Evolutionary conservation across 1,140 invertebrate species (phyloP).

Genomic region (Bradysia coprophila): DNA sequence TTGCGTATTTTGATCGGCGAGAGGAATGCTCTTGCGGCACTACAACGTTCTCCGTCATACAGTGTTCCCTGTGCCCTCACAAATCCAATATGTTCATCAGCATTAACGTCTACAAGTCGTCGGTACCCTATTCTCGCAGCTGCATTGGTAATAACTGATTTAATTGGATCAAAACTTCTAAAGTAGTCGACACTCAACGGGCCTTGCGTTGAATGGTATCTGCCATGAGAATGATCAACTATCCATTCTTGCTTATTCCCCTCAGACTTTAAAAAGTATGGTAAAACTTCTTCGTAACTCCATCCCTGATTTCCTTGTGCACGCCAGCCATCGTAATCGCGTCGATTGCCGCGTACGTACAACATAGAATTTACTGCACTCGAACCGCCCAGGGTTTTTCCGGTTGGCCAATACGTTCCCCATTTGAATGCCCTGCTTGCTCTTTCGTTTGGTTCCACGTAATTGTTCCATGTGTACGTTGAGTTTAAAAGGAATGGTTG

Average conservation of each 20-base stretch:
- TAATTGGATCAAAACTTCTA: constrained; percentile 15
- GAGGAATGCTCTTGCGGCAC: constrained; percentile 32
- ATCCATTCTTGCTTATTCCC: constrained; percentile 24
- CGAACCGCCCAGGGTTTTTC: constrained; percentile 30
- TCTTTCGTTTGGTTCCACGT: too few relatives aligned
- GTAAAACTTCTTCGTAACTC: constrained; percentile 18
- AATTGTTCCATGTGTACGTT: neutral
- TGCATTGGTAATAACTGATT: constrained; percentile 22
- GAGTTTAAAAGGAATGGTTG: neutral
- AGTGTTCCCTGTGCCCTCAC: constrained; percentile 25
- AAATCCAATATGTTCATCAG: constrained; percentile 28
- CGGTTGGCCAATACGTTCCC: constrained; percentile 33
- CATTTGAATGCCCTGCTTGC: too few relatives aligned
- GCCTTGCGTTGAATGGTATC: constrained; percentile 15
- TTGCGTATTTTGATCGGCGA: neutral
- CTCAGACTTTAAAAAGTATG: constrained; percentile 24
- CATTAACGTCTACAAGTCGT: constrained; percentile 31
- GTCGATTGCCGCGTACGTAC: constrained; percentile 28
- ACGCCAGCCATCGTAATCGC: constrained; percentile 31
- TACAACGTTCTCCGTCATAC: constrained; percentile 33
- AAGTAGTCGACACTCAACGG: constrained; percentile 29
- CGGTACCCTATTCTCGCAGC: constrained; percentile 23
- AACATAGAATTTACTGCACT: constrained; percentile 34
- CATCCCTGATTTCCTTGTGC: constrained; percentile 22
- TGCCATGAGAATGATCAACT: constrained; percentile 28